A percentile compares a stretch with the other conserved stretches of the same genome.
Evolutionary conservation across 2,113 vertebrate genomes (phyloP).

Genomic region (Cairina moschata): DNA sequence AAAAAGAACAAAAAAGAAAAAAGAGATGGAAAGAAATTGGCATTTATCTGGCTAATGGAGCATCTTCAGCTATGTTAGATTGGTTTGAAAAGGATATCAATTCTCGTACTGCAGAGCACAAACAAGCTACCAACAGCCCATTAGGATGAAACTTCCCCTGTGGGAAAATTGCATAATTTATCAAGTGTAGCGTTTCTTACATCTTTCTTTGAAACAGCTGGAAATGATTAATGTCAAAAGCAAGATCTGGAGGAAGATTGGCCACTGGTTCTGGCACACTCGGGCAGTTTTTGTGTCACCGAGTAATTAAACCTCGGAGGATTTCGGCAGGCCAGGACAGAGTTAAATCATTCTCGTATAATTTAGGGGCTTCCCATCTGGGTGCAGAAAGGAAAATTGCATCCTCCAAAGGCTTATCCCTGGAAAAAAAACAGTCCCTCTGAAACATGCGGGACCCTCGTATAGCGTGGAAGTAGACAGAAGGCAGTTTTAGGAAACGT

Average conservation of each 20-base stretch:
- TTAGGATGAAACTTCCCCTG: slow-evolving; percentile 35
- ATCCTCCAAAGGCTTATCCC: not conserved
- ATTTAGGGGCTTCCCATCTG: not conserved
- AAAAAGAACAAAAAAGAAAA: not conserved
- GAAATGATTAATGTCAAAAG: slow-evolving; percentile 22
- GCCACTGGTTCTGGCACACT: not conserved
- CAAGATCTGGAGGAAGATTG: not conserved
- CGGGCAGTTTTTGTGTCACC: not conserved
- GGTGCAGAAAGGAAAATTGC: not conserved
- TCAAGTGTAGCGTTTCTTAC: not conserved
- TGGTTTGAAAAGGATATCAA: slow-evolving; percentile 5
- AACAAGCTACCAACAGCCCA: slow-evolving; percentile 59
- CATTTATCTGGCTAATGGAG: slow-evolving; percentile 25
- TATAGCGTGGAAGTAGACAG: not conserved
- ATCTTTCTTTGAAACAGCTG: slow-evolving; percentile 45
- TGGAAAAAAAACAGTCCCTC: not conserved
- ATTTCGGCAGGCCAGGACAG: not conserved
- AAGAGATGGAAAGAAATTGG: not conserved
- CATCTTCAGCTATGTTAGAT: not conserved
- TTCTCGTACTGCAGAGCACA: slow-evolving; percentile 20
- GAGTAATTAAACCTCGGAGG: not conserved
- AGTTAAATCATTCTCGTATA: not conserved
- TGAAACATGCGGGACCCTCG: not conserved
- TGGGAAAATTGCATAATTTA: slow-evolving; percentile 60
- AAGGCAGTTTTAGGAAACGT: not conserved